phyloP scores from a whole-genome alignment of 2,797 vertebrate species.

The Eidolon dupreanum region DNA sequence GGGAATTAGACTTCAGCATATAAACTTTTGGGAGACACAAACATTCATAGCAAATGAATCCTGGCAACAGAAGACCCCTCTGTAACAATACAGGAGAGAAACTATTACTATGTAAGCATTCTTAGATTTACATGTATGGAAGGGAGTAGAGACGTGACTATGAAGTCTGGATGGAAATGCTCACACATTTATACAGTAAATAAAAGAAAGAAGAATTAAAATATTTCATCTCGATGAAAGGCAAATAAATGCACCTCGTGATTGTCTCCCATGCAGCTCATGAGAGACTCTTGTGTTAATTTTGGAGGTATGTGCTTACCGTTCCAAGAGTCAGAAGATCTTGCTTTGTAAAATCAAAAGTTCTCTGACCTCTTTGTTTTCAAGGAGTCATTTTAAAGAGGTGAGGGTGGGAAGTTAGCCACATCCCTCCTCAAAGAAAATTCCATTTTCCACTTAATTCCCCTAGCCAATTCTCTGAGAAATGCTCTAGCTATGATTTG shows the following conservation, averaged over 20 bases:
- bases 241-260: not conserved
- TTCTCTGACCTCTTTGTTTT: not conserved
- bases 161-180: not conserved
- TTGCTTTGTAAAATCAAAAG: slow-evolving; percentile 11
- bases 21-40: not conserved
- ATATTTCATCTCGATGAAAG: not conserved
- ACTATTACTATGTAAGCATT: not conserved
- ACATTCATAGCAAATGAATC: not conserved
- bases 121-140: not conserved
- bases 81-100: not conserved
- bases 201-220: not conserved
- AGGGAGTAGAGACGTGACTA: not conserved
- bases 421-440: not conserved
- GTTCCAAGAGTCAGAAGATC: not conserved
- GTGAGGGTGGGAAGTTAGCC: not conserved
- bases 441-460: not conserved
- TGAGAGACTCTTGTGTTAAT: not conserved
- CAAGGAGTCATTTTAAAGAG: not conserved
- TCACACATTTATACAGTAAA: not conserved
- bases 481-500: not conserved
- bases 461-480: not conserved
- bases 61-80: not conserved
- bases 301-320: not conserved
- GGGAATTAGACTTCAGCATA: not conserved
- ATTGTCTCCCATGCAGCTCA: not conserved